These are phyloP conservation scores for Balaenoptera acutorostrata DNA, from an alignment of 2,113 vertebrate genomes.

Conservation along the genomic window DNA sequence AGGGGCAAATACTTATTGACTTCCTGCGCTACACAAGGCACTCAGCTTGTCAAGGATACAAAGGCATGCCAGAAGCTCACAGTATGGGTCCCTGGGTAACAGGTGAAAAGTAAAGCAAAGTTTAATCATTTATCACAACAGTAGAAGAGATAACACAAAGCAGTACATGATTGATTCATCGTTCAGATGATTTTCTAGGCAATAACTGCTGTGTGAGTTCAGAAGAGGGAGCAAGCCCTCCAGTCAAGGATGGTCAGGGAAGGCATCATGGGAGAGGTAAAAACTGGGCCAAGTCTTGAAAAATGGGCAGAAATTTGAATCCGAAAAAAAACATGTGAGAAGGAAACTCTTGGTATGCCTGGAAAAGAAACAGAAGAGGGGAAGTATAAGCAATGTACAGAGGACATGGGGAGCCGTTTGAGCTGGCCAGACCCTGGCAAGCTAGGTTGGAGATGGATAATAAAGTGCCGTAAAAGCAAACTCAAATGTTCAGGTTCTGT, in stretches of 20 bases:
- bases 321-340: neutral
- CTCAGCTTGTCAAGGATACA: neutral
- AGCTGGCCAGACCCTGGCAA: neutral
- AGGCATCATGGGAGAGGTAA: neutral
- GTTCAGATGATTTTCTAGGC: neutral
- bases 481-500: neutral
- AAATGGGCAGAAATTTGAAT: neutral
- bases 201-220: neutral
- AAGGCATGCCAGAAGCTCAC: neutral
- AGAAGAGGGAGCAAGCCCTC: neutral
- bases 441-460: neutral
- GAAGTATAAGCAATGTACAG: neutral
- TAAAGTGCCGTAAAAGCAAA: neutral
- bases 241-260: neutral
- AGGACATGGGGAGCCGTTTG: neutral
- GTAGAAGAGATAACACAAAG: neutral
- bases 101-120: neutral
- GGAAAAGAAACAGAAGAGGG: neutral
- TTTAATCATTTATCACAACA: neutral
- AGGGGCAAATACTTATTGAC: neutral
- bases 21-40: neutral
- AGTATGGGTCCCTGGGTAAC: neutral
- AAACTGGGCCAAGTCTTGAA: neutral
- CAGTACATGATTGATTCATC: neutral
- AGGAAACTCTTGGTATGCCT: neutral